These are phyloP conservation scores for Lypha dubia DNA, from an alignment of 2,888 invertebrate species.

Conservation along the genomic window DNA sequence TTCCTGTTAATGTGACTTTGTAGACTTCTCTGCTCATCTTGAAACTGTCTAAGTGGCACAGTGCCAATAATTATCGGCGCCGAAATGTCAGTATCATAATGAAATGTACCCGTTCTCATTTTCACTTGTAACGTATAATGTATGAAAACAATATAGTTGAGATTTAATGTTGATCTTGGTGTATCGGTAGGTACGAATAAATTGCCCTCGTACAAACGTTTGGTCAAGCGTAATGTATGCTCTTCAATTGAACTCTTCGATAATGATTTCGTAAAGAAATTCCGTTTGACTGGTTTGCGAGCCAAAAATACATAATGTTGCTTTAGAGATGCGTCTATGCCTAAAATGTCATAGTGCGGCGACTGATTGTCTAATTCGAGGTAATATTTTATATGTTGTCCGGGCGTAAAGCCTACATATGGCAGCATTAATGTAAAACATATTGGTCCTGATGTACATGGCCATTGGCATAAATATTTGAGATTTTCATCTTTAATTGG, in stretches of 20 bases:
- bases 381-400: constrained; percentile 88
- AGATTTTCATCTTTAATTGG: constrained; percentile 79
- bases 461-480: constrained; percentile 80
- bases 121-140: constrained; percentile 79
- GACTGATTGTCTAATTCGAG: constrained; percentile 88
- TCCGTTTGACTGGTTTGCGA: constrained; percentile 79
- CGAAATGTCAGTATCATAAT: constrained; percentile 78
- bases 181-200: constrained; percentile 86
- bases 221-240: constrained; percentile 77
- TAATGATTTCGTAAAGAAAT: constrained; percentile 78
- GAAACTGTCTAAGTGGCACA: constrained; percentile 75
- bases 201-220: constrained; percentile 85
- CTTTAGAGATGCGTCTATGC: constrained; percentile 78
- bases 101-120: constrained; percentile 79
- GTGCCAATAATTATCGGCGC: constrained; percentile 80
- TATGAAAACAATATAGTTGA: constrained; percentile 79
- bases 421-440: constrained; percentile 84
- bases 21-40: constrained; percentile 56
- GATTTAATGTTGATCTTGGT: constrained; percentile 87
- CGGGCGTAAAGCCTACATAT: constrained; percentile 88
- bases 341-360: constrained; percentile 79
- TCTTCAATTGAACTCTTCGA: constrained; percentile 77
- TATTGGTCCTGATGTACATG: constrained; percentile 80
- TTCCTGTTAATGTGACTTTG: constrained; percentile 32
- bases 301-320: constrained; percentile 80